These are phyloP conservation scores for Takifugu rubripes DNA, from an alignment of 2,797 vertebrate genomes.

Conservation along the genomic window DNA sequence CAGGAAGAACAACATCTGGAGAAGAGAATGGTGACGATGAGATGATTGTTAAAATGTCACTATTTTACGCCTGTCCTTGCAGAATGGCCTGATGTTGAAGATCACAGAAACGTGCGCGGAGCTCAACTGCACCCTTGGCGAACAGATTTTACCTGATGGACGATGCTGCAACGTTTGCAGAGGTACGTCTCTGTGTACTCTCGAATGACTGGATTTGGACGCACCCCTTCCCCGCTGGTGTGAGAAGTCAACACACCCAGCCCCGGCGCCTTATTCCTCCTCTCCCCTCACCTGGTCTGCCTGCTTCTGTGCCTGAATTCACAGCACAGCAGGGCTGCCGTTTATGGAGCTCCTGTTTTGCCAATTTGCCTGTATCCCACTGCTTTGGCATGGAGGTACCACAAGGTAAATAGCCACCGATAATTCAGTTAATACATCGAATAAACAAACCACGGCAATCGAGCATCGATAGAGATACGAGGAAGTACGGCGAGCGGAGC, in stretches of 20 bases:
- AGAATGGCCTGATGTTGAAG: constrained; percentile 88
- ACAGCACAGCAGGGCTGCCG: constrained; percentile 48
- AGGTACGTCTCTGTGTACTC: constrained; percentile 74
- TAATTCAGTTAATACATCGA: constrained; percentile 62
- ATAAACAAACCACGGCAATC: constrained; percentile 54
- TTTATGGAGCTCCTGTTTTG: constrained; percentile 42
- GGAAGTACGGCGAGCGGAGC: constrained; percentile 33
- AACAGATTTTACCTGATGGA: constrained; percentile 87
- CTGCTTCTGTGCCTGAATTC: constrained; percentile 33
- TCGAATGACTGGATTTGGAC: constrained; percentile 2
- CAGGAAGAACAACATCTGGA: too few species aligned
- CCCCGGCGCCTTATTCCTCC: background rate
- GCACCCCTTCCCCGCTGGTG: background rate
- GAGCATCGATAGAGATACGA: constrained; percentile 39
- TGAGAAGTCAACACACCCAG: constrained; percentile 18
- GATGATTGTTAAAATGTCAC: background rate
- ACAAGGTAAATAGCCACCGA: constrained; percentile 51
- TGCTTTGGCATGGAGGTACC: constrained; percentile 46
- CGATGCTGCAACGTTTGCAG: constrained; percentile 91
- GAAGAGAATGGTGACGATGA: background rate
- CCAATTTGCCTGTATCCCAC: constrained; percentile 50
- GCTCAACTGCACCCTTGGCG: constrained; percentile 85
- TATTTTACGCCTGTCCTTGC: constrained; percentile 32
- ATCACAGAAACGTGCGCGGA: constrained; percentile 84
- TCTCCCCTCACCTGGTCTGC: constrained; percentile 11